These are phyloP conservation scores for Drosophila orosa DNA, from an alignment of 1,140 invertebrate species.

Conservation along the genomic window DNA sequence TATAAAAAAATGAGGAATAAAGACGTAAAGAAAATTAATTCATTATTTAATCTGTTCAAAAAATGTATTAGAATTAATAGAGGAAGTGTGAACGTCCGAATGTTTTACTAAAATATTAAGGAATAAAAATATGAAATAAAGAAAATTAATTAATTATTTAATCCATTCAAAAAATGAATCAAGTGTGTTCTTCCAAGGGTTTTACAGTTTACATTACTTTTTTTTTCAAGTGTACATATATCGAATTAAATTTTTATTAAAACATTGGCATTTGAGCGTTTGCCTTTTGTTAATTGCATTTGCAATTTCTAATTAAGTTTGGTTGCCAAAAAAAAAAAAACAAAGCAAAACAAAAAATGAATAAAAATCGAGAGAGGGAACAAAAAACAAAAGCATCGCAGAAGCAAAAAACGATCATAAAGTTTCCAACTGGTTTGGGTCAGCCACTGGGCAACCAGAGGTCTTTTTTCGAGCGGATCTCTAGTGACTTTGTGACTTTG, in stretches of 20 bases:
- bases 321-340: constrained; percentile 58
- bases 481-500: constrained; percentile 46
- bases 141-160: too few species aligned
- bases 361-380: constrained; percentile 9
- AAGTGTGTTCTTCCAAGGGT: too few species aligned
- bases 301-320: constrained; percentile 80
- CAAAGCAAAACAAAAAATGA: constrained; percentile 14
- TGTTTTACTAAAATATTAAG: not conserved
- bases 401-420: constrained; percentile 30
- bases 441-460: constrained; percentile 29
- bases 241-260: constrained; percentile 63
- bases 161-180: too few species aligned
- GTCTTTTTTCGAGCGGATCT: constrained; percentile 44
- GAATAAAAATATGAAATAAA: too few species aligned
- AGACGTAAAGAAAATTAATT: not conserved
- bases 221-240: constrained; percentile 12
- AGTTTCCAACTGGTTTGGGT: constrained; percentile 59
- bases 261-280: constrained; percentile 53
- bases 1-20: too few species aligned
- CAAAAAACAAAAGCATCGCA: constrained; percentile 26
- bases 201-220: too few species aligned
- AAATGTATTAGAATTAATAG: not conserved
- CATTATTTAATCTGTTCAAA: not conserved
- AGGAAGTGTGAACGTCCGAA: not conserved
- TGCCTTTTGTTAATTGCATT: constrained; percentile 72